A percentile compares a stretch with the other conserved stretches of the same genome.
These are phyloP conservation scores for Cataglyphis altisquamis DNA, from an alignment of 2,888 invertebrate species.

Conservation along the genomic window DNA sequence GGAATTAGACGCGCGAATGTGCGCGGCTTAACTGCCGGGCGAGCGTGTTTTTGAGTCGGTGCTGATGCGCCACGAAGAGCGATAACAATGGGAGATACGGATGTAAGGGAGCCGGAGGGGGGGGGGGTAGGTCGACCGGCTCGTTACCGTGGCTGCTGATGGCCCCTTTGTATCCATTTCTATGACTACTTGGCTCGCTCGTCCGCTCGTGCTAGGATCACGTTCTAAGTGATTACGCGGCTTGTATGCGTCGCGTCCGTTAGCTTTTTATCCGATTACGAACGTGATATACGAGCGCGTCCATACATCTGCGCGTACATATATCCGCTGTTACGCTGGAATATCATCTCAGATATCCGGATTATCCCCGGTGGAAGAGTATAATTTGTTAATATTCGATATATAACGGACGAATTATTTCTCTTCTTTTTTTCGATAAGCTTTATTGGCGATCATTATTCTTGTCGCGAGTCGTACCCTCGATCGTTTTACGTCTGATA, in stretches of 20 bases:
- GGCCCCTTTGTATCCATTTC: constrained; percentile 58
- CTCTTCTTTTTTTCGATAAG: not conserved
- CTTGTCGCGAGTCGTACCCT: not conserved
- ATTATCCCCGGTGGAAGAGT: not conserved
- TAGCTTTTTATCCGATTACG: constrained; percentile 57
- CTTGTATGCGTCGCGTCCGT: constrained; percentile 56
- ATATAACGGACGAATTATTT: not conserved
- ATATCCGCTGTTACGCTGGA: constrained; percentile 15
- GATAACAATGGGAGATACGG: constrained; percentile 61
- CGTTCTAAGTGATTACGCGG: constrained; percentile 56
- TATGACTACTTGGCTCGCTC: constrained; percentile 48
- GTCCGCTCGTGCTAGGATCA: constrained; percentile 55
- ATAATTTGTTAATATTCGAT: constrained; percentile 19
- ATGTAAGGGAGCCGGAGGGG: constrained; percentile 11
- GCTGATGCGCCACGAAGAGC: constrained; percentile 58
- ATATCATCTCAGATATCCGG: constrained; percentile 13
- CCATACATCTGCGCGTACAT: constrained; percentile 20
- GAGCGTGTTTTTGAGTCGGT: constrained; percentile 63
- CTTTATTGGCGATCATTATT: not conserved
- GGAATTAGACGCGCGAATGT: constrained; percentile 65
- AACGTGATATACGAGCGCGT: constrained; percentile 40
- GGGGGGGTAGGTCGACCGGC: constrained; percentile 30
- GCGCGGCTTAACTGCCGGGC: constrained; percentile 62
- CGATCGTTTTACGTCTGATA: constrained; percentile 9
- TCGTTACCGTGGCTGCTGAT: constrained; percentile 52